Evolutionary conservation across 2,888 invertebrate genomes (phyloP), one percentile per base, ranked within the genome.

Genomic region (Luffia ferchaultella): DNA sequence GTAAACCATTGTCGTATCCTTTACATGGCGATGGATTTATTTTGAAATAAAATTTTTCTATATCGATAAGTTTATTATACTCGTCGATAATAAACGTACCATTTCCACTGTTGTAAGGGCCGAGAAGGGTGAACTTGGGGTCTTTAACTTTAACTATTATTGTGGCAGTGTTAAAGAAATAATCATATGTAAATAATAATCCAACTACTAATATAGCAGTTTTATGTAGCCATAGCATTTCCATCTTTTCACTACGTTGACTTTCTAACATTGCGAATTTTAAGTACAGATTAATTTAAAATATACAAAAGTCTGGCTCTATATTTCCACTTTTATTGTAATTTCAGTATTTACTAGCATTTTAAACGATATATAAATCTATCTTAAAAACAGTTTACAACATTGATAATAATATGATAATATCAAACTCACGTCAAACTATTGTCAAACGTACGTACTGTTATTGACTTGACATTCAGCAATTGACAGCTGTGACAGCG

Each of bases 21-120:
- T 76, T 70, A 60, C 90, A 90, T 1, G 82, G 77, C 18, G 80
- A 71, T 50, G 89, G 87, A 55, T 87, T 85, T 44, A 89, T 85
- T 49, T 75, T 71, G 65, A 90, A 92, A 16, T 75, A 68, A 63
- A 92, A 92, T 60, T 87, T 74, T 46, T 79, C 74, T 46, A 91
- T 66, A 64, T 89, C 86, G 43, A 89, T 86, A 50, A 89, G 68
- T 17, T 67, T 63, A 5, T 65, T 56, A 43, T 71, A 70, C 0
- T 60, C 58, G 59, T 75, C 75, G 2, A 62, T 56, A n/a, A 52
- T 18, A n/a, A n/a, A n/a, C 2, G 46, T 20, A 1, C 56, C 48
- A 7, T 54, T 55, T 0, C 63, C 60, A 0, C 55, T 57, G 45
- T 70, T 68, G 40, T 65, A 63, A 2, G 75, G 75, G 0, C 64